phyloP scores from a whole-genome alignment of 1,140 invertebrate species.

The Ylistrum balloti region DNA sequence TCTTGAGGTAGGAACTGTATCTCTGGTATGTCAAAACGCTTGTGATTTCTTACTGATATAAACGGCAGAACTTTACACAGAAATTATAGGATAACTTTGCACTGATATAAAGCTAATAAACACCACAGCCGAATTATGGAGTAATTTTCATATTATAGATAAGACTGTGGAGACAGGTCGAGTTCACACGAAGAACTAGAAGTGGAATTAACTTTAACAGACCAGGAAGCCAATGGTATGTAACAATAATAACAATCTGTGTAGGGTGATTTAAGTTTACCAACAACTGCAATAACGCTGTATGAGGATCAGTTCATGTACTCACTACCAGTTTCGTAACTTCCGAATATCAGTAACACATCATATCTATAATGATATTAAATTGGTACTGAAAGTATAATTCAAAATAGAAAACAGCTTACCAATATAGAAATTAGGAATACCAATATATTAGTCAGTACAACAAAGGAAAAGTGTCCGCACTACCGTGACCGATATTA shows the following conservation, averaged over 20 bases:
- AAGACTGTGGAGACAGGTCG: constrained; percentile 3
- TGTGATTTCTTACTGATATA: neutral
- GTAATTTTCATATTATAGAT: constrained; percentile 29
- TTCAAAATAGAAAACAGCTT: no score
- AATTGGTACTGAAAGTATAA: no score
- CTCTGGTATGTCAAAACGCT: constrained; percentile 23
- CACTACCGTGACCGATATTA: no score
- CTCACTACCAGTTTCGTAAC: no score
- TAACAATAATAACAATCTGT: neutral
- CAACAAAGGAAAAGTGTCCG: no score
- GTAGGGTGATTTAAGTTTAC: no score
- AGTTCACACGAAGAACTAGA: neutral
- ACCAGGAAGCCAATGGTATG: neutral
- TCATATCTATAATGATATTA: no score
- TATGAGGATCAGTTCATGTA: no score
- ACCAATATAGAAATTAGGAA: no score
- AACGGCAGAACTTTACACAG: neutral
- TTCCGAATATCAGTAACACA: no score
- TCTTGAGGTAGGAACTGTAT: neutral
- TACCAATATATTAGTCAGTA: no score
- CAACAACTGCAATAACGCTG: no score
- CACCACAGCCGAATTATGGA: neutral
- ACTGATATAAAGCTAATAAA: neutral
- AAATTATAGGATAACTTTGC: constrained; percentile 10
- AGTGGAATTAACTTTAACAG: neutral